These are phyloP conservation scores for Papilio aristodemus DNA, from an alignment of 1,140 invertebrate species.

Conservation along the genomic window DNA sequence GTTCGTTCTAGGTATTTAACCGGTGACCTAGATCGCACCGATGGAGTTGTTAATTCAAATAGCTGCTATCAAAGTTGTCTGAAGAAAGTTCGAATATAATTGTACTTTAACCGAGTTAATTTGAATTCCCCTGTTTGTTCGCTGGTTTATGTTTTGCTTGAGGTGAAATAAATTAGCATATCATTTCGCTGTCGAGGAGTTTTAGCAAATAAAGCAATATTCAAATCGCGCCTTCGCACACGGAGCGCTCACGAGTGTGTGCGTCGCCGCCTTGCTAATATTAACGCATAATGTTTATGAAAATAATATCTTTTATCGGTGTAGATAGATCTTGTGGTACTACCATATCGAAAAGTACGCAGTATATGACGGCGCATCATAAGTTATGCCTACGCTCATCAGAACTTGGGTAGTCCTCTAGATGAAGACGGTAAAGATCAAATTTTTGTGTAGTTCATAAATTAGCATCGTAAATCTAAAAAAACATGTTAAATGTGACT, in stretches of 20 bases:
- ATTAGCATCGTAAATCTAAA: no score
- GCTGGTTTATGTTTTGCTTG: conserved; percentile 13
- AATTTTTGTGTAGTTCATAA: no score
- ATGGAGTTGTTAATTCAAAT: conserved; percentile 28
- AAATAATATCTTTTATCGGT: not conserved
- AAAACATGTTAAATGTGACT: no score
- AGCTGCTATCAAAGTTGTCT: conserved; percentile 26
- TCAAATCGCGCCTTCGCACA: not conserved
- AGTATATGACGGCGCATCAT: no score
- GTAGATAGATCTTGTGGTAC: no score
- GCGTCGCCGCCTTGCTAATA: not conserved
- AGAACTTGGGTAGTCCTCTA: no score
- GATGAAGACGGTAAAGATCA: no score
- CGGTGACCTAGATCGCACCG: conserved; percentile 16
- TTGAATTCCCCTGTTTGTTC: conserved; percentile 20
- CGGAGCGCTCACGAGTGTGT: not conserved
- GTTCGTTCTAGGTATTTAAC: conserved; percentile 22
- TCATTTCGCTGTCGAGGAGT: conserved; percentile 22
- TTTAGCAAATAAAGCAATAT: conserved; percentile 15
- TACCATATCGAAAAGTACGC: no score
- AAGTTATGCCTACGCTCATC: no score
- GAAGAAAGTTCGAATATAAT: conserved; percentile 30
- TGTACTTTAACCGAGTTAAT: conserved; percentile 23
- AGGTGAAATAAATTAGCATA: conserved; percentile 23
- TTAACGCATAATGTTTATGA: not conserved